Conservation (phyloP, 2,113 vertebrate genomes). For the Tichodroma muraria region DNA sequence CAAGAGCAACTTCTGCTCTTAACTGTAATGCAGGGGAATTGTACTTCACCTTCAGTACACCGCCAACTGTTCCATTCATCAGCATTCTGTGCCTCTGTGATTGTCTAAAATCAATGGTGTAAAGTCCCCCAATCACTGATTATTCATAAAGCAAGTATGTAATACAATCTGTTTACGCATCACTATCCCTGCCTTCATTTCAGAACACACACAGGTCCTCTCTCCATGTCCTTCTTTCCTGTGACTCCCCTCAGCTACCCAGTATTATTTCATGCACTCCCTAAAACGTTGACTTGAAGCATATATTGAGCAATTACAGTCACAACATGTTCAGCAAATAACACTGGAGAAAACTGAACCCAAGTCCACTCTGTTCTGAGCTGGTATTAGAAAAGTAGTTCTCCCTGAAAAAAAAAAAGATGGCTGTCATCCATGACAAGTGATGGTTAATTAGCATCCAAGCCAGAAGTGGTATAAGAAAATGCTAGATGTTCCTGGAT, state of each 20-base stretch:
- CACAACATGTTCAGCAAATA: background rate
- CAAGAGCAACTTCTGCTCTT: background rate
- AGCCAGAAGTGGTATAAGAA: background rate
- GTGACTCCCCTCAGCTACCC: background rate
- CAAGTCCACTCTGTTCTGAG: background rate
- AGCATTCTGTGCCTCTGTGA: background rate
- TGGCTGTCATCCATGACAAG: background rate
- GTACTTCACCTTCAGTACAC: background rate
- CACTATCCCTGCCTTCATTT: background rate
- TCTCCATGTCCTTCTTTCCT: background rate
- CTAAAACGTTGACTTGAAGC: background rate
- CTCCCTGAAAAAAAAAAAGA: background rate
- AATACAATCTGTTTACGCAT: background rate
- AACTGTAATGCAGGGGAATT: background rate
- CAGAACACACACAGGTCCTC: background rate
- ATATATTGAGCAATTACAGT: background rate
- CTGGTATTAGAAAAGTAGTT: background rate
- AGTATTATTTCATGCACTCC: background rate
- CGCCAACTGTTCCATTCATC: background rate
- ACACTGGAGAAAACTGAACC: background rate
- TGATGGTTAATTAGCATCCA: background rate
- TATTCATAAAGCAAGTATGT: background rate
- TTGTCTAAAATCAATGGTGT: background rate
- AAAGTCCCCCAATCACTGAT: background rate
- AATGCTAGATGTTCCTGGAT: background rate